These are phyloP conservation scores for Erebia aethiops DNA, from an alignment of 2,888 invertebrate species.

Conservation along the genomic window DNA sequence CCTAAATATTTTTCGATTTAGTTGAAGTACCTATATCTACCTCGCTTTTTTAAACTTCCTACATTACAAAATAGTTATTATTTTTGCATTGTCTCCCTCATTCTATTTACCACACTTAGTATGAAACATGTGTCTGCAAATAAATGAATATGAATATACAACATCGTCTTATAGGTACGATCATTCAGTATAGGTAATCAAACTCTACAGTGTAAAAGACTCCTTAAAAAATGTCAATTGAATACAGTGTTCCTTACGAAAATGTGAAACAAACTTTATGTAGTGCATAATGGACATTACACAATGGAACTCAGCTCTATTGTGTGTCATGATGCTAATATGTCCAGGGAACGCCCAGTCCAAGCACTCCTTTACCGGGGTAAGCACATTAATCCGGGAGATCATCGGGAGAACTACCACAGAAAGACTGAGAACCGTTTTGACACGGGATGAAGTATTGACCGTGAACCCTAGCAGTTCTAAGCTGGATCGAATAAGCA, in stretches of 20 bases:
- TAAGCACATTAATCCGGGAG: slow-evolving; percentile 54
- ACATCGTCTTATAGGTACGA: no score
- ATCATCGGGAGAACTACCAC: slow-evolving; percentile 46
- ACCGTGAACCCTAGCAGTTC: background rate
- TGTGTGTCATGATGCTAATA: slow-evolving; percentile 49
- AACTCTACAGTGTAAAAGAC: no score
- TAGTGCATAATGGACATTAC: slow-evolving; percentile 35
- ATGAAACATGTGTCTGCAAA: no score
- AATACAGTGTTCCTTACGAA: slow-evolving; percentile 6
- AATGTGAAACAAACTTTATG: slow-evolving; percentile 7
- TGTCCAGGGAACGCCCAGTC: slow-evolving; percentile 46
- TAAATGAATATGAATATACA: no score
- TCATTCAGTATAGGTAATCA: no score
- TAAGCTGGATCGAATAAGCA: background rate
- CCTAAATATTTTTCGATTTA: no score
- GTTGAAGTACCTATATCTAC: no score
- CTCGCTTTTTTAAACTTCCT: no score
- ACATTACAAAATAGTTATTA: no score
- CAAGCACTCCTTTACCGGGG: slow-evolving; percentile 51
- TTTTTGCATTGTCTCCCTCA: no score
- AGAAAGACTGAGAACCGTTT: slow-evolving; percentile 12
- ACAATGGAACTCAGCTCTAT: slow-evolving; percentile 54
- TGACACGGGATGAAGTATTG: slow-evolving; percentile 1
- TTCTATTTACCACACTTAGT: no score
- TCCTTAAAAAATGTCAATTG: background rate